Conservation (phyloP, 2,888 invertebrate genomes). For the Campoletis raptor region DNA sequence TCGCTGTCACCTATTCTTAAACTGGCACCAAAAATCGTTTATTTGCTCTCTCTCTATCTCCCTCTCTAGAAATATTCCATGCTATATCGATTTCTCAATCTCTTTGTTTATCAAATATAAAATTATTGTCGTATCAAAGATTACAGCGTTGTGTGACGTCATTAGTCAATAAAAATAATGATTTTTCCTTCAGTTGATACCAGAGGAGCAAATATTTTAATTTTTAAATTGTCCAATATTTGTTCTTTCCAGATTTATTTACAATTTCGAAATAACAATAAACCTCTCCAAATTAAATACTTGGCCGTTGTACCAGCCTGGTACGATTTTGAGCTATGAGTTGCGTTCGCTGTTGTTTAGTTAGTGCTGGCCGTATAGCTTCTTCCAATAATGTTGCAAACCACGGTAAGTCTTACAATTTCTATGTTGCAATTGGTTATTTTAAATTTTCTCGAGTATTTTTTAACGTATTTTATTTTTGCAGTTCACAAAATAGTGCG, state of each 20-base stretch:
- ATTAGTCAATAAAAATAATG: background rate
- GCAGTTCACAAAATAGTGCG: conserved; percentile 82
- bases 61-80: background rate
- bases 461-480: conserved; percentile 19
- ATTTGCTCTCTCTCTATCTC: background rate
- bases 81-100: background rate
- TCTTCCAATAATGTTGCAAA: conserved; percentile 81
- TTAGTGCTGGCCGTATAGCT: conserved; percentile 81
- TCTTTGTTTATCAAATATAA: background rate
- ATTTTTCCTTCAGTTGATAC: background rate
- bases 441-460: background rate
- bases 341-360: conserved; percentile 83
- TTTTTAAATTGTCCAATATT: background rate
- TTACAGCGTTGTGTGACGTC: background rate
- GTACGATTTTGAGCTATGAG: conserved; percentile 77
- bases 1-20: conserved; percentile 51
- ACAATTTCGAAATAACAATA: background rate
- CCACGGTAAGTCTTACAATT: conserved; percentile 77
- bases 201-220: background rate
- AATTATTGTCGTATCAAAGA: background rate
- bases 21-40: conserved; percentile 41
- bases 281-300: background rate
- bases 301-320: background rate
- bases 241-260: conserved; percentile 30
- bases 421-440: background rate